Evolutionary conservation across 2,888 invertebrate species (phyloP).

Genomic region (Acanthacorydalis orientalis): DNA sequence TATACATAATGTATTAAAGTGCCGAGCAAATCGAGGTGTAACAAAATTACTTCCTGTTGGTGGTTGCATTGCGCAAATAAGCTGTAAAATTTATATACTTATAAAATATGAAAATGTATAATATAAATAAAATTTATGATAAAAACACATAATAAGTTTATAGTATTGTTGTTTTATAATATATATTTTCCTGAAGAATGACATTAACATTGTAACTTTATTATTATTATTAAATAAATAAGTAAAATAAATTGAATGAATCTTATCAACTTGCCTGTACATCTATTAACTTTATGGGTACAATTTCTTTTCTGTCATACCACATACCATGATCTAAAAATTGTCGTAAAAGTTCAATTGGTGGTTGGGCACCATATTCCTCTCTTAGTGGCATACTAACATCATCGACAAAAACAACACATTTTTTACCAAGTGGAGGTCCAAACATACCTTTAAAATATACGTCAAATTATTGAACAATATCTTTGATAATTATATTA

Average conservation of each 20-base stretch:
- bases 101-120: background rate
- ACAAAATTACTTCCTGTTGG: constrained; percentile 73
- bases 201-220: background rate
- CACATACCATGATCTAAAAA: constrained; percentile 81
- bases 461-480: background rate
- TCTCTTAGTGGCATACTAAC: constrained; percentile 89
- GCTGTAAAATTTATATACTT: constrained; percentile 25
- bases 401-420: constrained; percentile 88
- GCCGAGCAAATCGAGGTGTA: constrained; percentile 70
- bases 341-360: constrained; percentile 80
- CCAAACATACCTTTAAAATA: constrained; percentile 58
- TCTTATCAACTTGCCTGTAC: constrained; percentile 43
- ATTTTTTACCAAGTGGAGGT: constrained; percentile 76
- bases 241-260: background rate
- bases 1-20: constrained; percentile 71
- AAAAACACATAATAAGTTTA: no score
- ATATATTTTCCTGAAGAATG: no score
- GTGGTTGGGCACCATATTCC: constrained; percentile 84
- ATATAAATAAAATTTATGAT: background rate
- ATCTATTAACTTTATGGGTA: constrained; percentile 66
- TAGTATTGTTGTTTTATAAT: no score
- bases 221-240: background rate
- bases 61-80: constrained; percentile 76
- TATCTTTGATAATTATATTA: background rate
- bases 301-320: constrained; percentile 71